Percentiles rank a stretch among this genome's conserved stretches.
phyloP scores from a whole-genome alignment of 2,888 invertebrate genomes.

The Carterocephalus palaemon region DNA sequence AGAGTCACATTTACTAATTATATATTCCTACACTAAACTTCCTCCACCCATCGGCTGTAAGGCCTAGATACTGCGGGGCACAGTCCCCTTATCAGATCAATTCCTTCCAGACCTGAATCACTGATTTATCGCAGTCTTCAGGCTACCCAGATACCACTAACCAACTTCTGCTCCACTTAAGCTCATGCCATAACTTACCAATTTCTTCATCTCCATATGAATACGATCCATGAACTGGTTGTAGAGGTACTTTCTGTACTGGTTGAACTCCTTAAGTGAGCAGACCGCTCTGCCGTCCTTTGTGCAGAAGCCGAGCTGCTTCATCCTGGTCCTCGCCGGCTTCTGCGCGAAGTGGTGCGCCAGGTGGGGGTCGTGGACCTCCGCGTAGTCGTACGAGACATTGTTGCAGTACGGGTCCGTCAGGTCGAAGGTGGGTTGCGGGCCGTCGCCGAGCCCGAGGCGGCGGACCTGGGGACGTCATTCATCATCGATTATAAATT shows the following conservation, averaged over 20 bases:
- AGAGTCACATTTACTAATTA: too few relatives aligned
- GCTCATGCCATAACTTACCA: too few relatives aligned
- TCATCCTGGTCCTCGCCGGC: constrained; percentile 61
- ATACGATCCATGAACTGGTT: constrained; percentile 77
- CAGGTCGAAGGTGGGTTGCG: constrained; percentile 61
- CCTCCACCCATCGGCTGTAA: too few relatives aligned
- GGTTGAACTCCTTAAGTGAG: constrained; percentile 81
- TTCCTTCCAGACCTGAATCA: too few relatives aligned
- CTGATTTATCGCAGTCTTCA: too few relatives aligned
- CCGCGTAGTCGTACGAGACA: constrained; percentile 75
- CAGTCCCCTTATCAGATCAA: too few relatives aligned
- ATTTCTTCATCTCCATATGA: constrained; percentile 58
- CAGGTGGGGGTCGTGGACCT: constrained; percentile 79
- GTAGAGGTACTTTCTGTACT: constrained; percentile 80
- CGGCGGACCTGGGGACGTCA: constrained; percentile 55
- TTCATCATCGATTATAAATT: too few relatives aligned
- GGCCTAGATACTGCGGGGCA: too few relatives aligned
- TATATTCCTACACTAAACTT: too few relatives aligned
- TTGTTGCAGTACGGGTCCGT: constrained; percentile 70
- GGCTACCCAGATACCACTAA: too few relatives aligned
- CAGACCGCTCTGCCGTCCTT: constrained; percentile 80
- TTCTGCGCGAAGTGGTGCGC: constrained; percentile 72
- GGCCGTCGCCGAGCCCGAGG: constrained; percentile 54
- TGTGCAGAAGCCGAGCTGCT: constrained; percentile 77
- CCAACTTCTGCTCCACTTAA: too few relatives aligned